Evolutionary conservation across 2,888 invertebrate genomes (phyloP), one percentile per base, ranked within the genome.

Genomic region (Nemoura dubitans): DNA sequence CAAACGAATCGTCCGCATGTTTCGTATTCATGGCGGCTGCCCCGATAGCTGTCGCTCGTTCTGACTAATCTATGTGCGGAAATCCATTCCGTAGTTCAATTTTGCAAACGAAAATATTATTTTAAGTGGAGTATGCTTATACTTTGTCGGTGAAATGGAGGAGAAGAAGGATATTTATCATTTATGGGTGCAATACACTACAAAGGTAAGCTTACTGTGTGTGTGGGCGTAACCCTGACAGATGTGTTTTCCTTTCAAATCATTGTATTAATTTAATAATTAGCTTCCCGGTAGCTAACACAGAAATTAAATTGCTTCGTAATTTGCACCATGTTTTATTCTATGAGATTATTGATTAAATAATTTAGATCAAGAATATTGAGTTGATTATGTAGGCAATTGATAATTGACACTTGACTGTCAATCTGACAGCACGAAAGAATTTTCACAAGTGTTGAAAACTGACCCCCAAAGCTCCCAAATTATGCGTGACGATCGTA

Each of bases 141-240:
- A 7, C 29, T 7, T n/a, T n/a, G 10, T n/a, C 14, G 29, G 27
- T 81, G 86, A 85, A 27, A 91, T 91, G 91, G 91, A 91, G 89
- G 89, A 90, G 30, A 93, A 92, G 89, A 92, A 92, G 89, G 93
- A 93, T 89, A 93, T 93, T 88, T 93, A 93, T 90, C 92, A 92
- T 89, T 90, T 92, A 87, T 93, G 93, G 93, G 91, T 93, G 89
- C 92, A 93, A 90, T 93, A 93, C 89, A 93, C 93, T 88, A 93
- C 93, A 87, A 93, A 93, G 92, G 93, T 93, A 90, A 87, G 87
- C 82, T 82, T 30, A 81, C n/a, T 30, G 26, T 81, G 2, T 0
- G 25, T 43, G 83, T 83, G 83, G 83, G 83, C 83, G 83, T 83
- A 83, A 83, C 83, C 26, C 30, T 81, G 29, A 29, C 28, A 29